Base-by-base conservation (phyloP, 2,797 vertebrate species). In the Micropoecilia bifurca region DNA sequence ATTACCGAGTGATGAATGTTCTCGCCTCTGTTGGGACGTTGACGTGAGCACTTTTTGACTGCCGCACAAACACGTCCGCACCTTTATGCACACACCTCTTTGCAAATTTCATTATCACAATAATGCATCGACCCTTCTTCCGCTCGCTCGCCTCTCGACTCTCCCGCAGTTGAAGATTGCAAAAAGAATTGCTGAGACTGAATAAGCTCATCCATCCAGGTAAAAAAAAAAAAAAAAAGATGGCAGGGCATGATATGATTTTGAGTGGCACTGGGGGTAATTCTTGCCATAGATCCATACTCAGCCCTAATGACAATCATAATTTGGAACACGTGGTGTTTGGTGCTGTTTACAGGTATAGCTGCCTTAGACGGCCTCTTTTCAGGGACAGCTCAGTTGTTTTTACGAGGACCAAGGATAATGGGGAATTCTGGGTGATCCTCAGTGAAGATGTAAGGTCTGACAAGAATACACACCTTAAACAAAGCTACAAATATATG, bases 121-220 rank as follows among this genome's bases (percentile, higher is more conserved):
- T 87, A 85, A 91, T 93, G 81, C 71, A 20, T 53, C 57, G 33
- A 36, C 53, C 36, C 75, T 57, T 77, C 74, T 47, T 83, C 76
- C 71, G 22, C 77, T 83, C 63, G 61, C 43, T 86, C 78, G 66
- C 84, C 76, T 59, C 75, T 85, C 82, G 68, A 75, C 76, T 90
- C 88, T 83, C 83, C 84, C 16, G 59, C 80, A 75, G 85, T 80
- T 85, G 77, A 46, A 79, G 77, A 89, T 75, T 84, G 88, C 80
- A 87, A 84, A 92, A 84, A 84, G 90, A 90, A 91, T 88, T 78
- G 86, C 91, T 80, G 91, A 93, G 84, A 85, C 85, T 22, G 76
- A 89, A 91, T 87, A 89, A 90, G 89, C 84, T 87, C 91, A 94
- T 93, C 86, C 90, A 93, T 93, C 91, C 90, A 93, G 89, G 91